Percentiles rank a stretch among this genome's conserved stretches.
Evolutionary conservation across 2,113 vertebrate genomes (phyloP).

Genomic region (Erythrocebus patas): DNA sequence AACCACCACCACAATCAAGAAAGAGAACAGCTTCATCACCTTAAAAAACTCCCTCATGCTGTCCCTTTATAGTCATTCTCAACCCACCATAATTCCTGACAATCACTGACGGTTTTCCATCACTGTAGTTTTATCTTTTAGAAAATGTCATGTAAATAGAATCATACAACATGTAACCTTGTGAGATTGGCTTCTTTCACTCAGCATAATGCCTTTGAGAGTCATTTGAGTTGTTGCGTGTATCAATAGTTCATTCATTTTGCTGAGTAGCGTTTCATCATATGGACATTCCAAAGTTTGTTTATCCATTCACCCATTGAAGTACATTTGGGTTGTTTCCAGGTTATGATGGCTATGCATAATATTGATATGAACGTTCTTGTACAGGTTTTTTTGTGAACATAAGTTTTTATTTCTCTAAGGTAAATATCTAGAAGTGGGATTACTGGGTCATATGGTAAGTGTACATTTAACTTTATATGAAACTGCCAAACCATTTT

Average conservation of each 20-base stretch:
- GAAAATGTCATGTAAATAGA: conserved; percentile 37
- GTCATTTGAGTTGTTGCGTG: conserved; percentile 36
- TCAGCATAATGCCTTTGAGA: conserved; percentile 49
- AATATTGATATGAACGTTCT: conserved; percentile 69
- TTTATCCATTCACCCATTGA: conserved; percentile 43
- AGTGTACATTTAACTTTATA: conserved; percentile 74
- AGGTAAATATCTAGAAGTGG: conserved; percentile 76
- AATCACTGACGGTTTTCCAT: conserved; percentile 59
- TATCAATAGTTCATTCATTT: conserved; percentile 48
- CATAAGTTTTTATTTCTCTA: conserved; percentile 77
- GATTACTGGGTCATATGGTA: conserved; percentile 77
- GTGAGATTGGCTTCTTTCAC: conserved; percentile 53
- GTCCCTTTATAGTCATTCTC: background rate
- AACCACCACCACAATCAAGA: conserved; percentile 41
- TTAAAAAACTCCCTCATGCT: conserved; percentile 46
- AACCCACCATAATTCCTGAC: conserved; percentile 5
- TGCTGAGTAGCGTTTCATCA: conserved; percentile 41
- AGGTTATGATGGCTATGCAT: conserved; percentile 62
- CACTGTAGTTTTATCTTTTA: conserved; percentile 54
- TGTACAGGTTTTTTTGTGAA: conserved; percentile 74
- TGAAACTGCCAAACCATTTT: conserved; percentile 72
- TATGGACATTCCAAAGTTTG: conserved; percentile 21
- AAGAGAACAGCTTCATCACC: conserved; percentile 48
- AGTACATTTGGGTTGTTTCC: conserved; percentile 54
- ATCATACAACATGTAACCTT: conserved; percentile 4